Conservation (phyloP, 1,140 invertebrate genomes). For the Aphidius ervi region DNA sequence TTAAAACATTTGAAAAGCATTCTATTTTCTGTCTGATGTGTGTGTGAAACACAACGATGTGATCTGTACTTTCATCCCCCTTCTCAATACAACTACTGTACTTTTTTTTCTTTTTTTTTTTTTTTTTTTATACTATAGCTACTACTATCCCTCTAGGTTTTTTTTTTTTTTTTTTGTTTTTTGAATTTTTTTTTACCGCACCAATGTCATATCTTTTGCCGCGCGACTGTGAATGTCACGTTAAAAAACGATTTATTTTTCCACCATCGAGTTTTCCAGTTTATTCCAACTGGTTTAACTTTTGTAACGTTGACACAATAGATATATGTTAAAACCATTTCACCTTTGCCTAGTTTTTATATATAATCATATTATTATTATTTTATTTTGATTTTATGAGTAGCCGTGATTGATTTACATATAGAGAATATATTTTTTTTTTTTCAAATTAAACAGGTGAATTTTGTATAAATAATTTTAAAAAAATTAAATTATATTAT, state of each 20-base stretch:
- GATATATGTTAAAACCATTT: conserved; percentile 1
- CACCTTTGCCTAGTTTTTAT: background rate
- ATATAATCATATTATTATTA: background rate
- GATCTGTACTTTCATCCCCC: background rate
- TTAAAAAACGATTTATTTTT: conserved; percentile 23
- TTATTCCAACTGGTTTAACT: background rate
- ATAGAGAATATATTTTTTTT: too few relatives aligned
- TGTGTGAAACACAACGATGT: too few relatives aligned
- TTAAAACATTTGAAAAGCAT: background rate
- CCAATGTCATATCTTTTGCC: conserved; percentile 13
- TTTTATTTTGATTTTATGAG: too few relatives aligned
- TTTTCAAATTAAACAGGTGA: too few relatives aligned
- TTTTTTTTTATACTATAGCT: too few relatives aligned
- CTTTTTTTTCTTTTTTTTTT: too few relatives aligned
- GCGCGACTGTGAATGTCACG: conserved; percentile 11
- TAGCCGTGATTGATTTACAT: too few relatives aligned
- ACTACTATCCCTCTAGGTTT: too few relatives aligned
- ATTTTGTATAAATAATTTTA: too few relatives aligned
- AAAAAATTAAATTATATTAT: too few relatives aligned
- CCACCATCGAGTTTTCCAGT: background rate
- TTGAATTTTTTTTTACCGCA: background rate
- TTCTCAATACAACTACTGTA: background rate
- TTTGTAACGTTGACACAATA: background rate
- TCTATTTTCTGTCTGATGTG: too few relatives aligned
- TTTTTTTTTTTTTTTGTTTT: too few relatives aligned